Conservation (phyloP, 2,113 vertebrate genomes). For the Neodon shergylaensis region DNA sequence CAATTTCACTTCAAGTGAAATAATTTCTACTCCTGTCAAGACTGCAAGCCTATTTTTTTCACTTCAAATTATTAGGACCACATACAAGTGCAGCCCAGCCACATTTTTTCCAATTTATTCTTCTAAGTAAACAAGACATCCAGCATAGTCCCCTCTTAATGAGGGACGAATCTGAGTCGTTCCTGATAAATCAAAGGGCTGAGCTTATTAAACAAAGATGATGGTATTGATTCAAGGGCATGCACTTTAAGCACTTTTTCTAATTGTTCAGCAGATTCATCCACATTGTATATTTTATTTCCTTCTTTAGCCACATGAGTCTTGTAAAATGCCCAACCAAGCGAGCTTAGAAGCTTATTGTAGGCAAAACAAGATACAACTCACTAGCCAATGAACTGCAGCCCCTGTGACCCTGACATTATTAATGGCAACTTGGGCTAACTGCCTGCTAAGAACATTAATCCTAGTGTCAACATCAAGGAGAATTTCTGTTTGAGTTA, state of each 20-base stretch:
- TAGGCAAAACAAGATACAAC: not conserved
- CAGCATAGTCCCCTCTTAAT: constrained; percentile 61
- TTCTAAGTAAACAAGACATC: constrained; percentile 67
- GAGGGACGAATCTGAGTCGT: constrained; percentile 63
- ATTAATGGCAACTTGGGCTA: constrained; percentile 51
- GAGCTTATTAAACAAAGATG: constrained; percentile 75
- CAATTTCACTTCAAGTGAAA: constrained; percentile 31
- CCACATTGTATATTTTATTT: constrained; percentile 59
- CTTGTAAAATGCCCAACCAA: constrained; percentile 3
- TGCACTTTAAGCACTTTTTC: constrained; percentile 37
- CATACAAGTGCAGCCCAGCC: constrained; percentile 33
- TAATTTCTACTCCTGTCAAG: constrained; percentile 38
- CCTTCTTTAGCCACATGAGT: not conserved
- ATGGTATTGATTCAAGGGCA: constrained; percentile 67
- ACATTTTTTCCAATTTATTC: constrained; percentile 61
- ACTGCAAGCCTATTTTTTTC: constrained; percentile 38
- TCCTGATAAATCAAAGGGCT: constrained; percentile 67
- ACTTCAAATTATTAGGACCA: constrained; percentile 40
- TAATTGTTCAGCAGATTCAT: constrained; percentile 63
- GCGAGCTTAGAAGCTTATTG: not conserved
- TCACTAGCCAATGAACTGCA: constrained; percentile 29
- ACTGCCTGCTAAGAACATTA: constrained; percentile 36
- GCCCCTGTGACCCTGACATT: constrained; percentile 42
- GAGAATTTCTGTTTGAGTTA: constrained; percentile 56
- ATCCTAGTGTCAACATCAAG: constrained; percentile 56